Evolutionary conservation across 2,888 invertebrate genomes (phyloP).

Genomic region (Phania funesta): DNA sequence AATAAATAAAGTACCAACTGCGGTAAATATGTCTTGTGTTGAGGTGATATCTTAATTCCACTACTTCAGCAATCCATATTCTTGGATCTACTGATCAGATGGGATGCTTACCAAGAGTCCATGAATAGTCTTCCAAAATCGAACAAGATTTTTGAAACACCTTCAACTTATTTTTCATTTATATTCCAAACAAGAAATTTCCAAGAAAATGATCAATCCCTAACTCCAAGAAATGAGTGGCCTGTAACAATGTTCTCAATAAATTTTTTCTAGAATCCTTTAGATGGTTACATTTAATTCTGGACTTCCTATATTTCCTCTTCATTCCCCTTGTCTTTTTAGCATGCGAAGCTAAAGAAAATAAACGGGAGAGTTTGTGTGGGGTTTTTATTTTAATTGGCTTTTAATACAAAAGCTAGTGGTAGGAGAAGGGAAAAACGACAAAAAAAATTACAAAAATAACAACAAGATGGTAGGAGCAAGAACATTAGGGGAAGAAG

Average conservation of each 20-base stretch:
- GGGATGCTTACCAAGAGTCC: too few relatives aligned
- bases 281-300: background rate
- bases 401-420: slow-evolving; percentile 63
- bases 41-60: too few relatives aligned
- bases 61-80: too few relatives aligned
- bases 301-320: background rate
- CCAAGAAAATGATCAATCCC: too few relatives aligned
- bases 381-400: slow-evolving; percentile 64
- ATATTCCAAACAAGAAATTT: too few relatives aligned
- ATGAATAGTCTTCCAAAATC: too few relatives aligned
- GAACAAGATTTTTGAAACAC: too few relatives aligned
- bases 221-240: too few relatives aligned
- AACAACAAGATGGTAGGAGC: background rate
- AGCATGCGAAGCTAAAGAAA: background rate
- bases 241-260: background rate
- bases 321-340: background rate
- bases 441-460: background rate
- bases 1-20: too few relatives aligned
- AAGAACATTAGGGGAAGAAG: background rate
- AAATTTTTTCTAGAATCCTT: background rate
- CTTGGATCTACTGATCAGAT: too few relatives aligned
- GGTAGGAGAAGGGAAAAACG: background rate
- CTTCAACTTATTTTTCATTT: too few relatives aligned
- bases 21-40: too few relatives aligned
- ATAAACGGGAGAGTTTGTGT: slow-evolving; percentile 34